Conservation (phyloP, 2,888 invertebrate species). For the Lithodes maja region DNA sequence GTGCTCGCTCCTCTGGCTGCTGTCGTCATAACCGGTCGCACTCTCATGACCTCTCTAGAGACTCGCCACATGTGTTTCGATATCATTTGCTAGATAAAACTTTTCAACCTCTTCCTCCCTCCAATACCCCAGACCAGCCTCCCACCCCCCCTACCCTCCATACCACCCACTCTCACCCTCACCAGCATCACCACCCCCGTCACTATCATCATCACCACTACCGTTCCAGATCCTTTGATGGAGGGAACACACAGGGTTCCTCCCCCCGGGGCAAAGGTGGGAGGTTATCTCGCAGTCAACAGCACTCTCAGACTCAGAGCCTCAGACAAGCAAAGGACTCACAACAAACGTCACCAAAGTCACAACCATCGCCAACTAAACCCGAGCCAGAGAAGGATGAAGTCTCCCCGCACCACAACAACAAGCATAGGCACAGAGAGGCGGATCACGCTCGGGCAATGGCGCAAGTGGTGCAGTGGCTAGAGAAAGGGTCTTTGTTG, state of each 20-base stretch:
- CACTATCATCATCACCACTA: conserved; percentile 64
- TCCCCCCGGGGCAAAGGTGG: conserved; percentile 69
- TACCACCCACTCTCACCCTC: conserved; percentile 59
- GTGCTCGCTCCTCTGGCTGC: conserved; percentile 71
- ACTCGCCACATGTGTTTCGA: conserved; percentile 72
- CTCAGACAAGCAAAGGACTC: conserved; percentile 25
- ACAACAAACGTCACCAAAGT: not conserved
- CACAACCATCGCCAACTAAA: conserved; percentile 23
- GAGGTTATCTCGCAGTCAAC: conserved; percentile 72
- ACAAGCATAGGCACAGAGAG: conserved; percentile 79
- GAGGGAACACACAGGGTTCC: conserved; percentile 67
- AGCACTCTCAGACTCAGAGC: conserved; percentile 24
- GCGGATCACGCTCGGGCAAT: conserved; percentile 80
- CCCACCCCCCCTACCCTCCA: conserved; percentile 66
- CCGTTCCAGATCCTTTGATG: conserved; percentile 72
- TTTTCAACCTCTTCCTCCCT: conserved; percentile 69
- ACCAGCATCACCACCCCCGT: conserved; percentile 33
- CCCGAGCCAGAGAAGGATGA: conserved; percentile 27
- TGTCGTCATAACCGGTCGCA: conserved; percentile 75
- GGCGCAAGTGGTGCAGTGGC: conserved; percentile 79
- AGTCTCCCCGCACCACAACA: conserved; percentile 76
- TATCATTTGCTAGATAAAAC: conserved; percentile 73
- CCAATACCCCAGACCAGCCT: conserved; percentile 72
- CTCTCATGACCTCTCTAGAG: conserved; percentile 75
- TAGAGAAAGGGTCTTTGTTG: conserved; percentile 73